Conservation (phyloP, 35 echinoderm and acorn worm species). For the Heliocidaris tuberculata region DNA sequence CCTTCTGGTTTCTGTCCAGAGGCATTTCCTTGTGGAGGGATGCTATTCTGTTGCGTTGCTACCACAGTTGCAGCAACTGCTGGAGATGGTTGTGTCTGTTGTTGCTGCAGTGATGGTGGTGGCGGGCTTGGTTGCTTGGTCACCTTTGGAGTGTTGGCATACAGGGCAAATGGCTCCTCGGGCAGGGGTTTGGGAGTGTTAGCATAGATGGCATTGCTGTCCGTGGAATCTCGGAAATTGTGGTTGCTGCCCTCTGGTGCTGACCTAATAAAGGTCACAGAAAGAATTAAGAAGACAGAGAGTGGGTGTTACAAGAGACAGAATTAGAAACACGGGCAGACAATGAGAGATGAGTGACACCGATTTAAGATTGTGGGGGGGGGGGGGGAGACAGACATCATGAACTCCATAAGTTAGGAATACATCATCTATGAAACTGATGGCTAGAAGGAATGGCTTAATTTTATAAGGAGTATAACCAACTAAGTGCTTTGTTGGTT, state of each 20-base stretch:
- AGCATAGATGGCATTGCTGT: constrained; percentile 29
- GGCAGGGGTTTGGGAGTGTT: constrained; percentile 28
- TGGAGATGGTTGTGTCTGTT: neutral
- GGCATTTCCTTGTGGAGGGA: neutral
- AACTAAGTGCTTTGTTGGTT: too few species aligned
- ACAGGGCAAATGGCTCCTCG: neutral
- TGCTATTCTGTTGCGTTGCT: neutral
- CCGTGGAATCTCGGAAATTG: neutral
- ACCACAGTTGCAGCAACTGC: neutral
- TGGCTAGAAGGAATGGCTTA: too few species aligned
- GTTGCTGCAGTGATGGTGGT: neutral
- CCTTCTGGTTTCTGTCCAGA: neutral
- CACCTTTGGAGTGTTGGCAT: constrained; percentile 37
- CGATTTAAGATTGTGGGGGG: neutral
- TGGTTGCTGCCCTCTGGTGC: neutral
- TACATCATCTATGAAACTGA: too few species aligned
- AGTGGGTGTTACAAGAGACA: neutral
- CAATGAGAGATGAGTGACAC: neutral
- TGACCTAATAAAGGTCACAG: neutral
- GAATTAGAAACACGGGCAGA: neutral
- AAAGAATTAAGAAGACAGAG: neutral
- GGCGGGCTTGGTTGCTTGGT: constrained; percentile 29
- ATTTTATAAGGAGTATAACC: too few species aligned
- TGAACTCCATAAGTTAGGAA: too few species aligned
- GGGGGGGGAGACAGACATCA: too few species aligned